Conservation (phyloP, 2,888 invertebrate species). For the Trissolcus japonicus region DNA sequence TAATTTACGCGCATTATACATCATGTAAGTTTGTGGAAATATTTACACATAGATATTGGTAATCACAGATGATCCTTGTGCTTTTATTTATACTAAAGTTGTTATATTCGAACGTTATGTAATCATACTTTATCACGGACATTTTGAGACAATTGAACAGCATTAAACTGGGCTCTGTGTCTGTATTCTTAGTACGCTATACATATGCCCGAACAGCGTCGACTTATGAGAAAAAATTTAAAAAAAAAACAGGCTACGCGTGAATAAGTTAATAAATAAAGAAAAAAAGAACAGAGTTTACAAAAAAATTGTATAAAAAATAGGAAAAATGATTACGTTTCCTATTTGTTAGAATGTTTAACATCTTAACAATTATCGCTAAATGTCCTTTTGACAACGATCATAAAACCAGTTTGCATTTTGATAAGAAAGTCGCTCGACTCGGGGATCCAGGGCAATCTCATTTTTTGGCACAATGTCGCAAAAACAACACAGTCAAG, state of each 20-base stretch:
- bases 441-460: slow-evolving; percentile 5
- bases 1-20: slow-evolving; percentile 55
- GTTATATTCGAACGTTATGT: slow-evolving; percentile 47
- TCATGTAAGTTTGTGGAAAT: slow-evolving; percentile 57
- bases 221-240: slow-evolving; percentile 8
- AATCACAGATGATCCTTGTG: slow-evolving; percentile 60
- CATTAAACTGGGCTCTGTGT: slow-evolving; percentile 7
- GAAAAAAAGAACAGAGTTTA: not conserved
- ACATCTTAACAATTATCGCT: slow-evolving; percentile 34
- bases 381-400: slow-evolving; percentile 40
- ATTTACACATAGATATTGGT: slow-evolving; percentile 58
- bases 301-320: not conserved
- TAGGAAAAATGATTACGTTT: not conserved
- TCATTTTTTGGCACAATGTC: slow-evolving; percentile 39
- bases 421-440: slow-evolving; percentile 14
- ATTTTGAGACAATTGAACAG: slow-evolving; percentile 51
- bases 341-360: not conserved
- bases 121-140: slow-evolving; percentile 38
- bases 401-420: slow-evolving; percentile 17
- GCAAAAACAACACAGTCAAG: not conserved
- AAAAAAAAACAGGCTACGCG: not conserved
- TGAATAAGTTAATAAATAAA: not conserved
- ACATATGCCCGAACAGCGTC: not conserved
- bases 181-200: not conserved
- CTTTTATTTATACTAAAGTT: slow-evolving; percentile 54